Evolutionary conservation across 2,797 vertebrate species (phyloP).

Genomic region (Pterois miles): DNA sequence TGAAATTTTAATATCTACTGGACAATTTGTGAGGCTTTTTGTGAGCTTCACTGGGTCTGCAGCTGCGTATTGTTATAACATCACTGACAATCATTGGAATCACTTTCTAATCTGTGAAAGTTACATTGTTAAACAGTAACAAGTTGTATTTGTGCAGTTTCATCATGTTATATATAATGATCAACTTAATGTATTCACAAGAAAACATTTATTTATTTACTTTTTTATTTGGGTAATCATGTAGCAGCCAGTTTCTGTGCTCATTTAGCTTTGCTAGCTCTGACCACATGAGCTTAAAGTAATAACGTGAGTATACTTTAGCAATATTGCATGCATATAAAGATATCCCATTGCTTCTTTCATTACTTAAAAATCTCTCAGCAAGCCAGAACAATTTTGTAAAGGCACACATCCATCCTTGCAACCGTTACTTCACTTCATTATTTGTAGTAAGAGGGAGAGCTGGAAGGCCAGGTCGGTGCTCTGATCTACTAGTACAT

Average conservation of each 20-base stretch:
- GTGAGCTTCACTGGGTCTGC: not conserved
- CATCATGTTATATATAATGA: not conserved
- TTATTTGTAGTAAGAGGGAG: not conserved
- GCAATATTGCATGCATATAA: not conserved
- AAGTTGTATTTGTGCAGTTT: not conserved
- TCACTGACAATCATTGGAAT: not conserved
- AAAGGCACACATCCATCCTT: not conserved
- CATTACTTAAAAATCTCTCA: not conserved
- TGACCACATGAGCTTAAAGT: not conserved
- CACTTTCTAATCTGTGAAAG: not conserved
- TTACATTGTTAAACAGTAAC: not conserved
- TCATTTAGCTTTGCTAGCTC: not conserved
- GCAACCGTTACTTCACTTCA: not conserved
- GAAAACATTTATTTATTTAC: not conserved
- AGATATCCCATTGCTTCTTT: not conserved
- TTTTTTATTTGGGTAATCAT: not conserved
- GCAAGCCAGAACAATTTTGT: not conserved
- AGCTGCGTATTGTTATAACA: not conserved
- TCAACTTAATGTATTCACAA: not conserved
- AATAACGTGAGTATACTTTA: not conserved
- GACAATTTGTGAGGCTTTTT: not conserved
- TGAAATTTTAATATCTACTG: not conserved
- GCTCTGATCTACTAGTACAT: conserved; percentile 2
- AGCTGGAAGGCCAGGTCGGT: conserved; percentile 3
- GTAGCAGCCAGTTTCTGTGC: not conserved